These are phyloP conservation scores for Heliconius himera DNA, from an alignment of 1,140 invertebrate genomes.

Conservation along the genomic window DNA sequence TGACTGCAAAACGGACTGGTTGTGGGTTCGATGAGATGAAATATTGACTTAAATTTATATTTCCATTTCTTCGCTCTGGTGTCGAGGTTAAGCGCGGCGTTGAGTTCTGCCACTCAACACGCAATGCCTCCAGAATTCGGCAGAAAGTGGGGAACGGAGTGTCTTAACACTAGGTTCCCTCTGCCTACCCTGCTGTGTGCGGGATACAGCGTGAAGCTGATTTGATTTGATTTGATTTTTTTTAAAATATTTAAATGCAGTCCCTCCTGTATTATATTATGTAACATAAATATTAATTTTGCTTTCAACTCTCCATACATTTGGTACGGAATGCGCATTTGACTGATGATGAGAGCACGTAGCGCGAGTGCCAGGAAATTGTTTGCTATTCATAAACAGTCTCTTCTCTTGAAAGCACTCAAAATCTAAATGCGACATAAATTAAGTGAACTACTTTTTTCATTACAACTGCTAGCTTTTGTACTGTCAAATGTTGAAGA, in stretches of 20 bases:
- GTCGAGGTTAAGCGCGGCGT: too few species aligned
- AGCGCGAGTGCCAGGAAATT: background rate
- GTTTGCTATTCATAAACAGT: slow-evolving; percentile 12
- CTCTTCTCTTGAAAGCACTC: background rate
- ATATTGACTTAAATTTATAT: too few species aligned
- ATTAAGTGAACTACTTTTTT: background rate
- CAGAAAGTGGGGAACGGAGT: too few species aligned
- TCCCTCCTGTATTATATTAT: background rate
- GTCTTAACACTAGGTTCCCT: too few species aligned
- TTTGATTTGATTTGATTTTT: too few species aligned
- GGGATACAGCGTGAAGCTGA: too few species aligned
- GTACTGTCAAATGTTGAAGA: background rate
- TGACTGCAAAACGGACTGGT: too few species aligned
- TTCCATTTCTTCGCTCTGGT: too few species aligned
- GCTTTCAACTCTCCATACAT: background rate
- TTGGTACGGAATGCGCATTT: background rate
- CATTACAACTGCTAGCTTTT: background rate
- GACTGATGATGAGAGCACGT: slow-evolving; percentile 3
- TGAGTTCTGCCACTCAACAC: too few species aligned
- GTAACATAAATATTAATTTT: background rate
- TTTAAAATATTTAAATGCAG: background rate
- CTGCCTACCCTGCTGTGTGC: too few species aligned
- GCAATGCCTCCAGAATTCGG: too few species aligned
- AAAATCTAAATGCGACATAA: background rate
- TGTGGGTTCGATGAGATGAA: too few species aligned